Evolutionary conservation across 2,888 invertebrate species (phyloP).

Genomic region (Agapostemon virescens): DNA sequence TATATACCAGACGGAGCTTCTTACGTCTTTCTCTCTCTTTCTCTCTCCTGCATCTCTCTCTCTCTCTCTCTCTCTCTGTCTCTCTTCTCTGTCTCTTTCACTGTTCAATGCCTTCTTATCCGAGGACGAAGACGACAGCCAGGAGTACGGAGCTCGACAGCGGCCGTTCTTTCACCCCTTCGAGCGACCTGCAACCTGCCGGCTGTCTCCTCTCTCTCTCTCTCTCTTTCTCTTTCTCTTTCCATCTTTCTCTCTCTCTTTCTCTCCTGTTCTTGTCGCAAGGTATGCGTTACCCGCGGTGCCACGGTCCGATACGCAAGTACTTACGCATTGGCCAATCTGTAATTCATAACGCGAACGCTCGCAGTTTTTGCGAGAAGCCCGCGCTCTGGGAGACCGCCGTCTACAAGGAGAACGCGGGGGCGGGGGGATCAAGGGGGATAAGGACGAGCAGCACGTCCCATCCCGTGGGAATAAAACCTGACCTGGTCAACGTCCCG

Average conservation of each 20-base stretch:
- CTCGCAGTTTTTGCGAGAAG: constrained; percentile 68
- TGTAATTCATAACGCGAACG: constrained; percentile 76
- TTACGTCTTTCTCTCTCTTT: constrained; percentile 31
- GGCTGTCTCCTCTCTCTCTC: constrained; percentile 50
- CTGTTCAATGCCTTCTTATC: constrained; percentile 22
- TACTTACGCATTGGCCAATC: constrained; percentile 71
- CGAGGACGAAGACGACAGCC: constrained; percentile 64
- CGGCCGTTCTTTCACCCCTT: constrained; percentile 72
- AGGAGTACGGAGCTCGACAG: constrained; percentile 62
- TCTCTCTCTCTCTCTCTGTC: constrained; percentile 12
- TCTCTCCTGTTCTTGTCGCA: constrained; percentile 39
- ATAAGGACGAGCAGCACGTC: constrained; percentile 44
- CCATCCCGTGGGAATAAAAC: constrained; percentile 75
- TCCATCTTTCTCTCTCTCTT: constrained; percentile 28
- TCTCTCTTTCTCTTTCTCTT: constrained; percentile 33
- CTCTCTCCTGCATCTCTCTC: constrained; percentile 19
- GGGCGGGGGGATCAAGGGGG: constrained; percentile 22
- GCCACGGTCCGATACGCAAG: constrained; percentile 58
- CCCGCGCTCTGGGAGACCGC: constrained; percentile 68
- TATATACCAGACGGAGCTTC: constrained; percentile 30
- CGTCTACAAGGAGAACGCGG: constrained; percentile 37
- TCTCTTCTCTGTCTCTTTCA: constrained; percentile 21
- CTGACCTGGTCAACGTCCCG: constrained; percentile 70
- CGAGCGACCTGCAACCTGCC: constrained; percentile 70
- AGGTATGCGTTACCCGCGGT: constrained; percentile 68